Evolutionary conservation across 2,113 vertebrate species (phyloP).

Genomic region (Xenotilapia longispinis): DNA sequence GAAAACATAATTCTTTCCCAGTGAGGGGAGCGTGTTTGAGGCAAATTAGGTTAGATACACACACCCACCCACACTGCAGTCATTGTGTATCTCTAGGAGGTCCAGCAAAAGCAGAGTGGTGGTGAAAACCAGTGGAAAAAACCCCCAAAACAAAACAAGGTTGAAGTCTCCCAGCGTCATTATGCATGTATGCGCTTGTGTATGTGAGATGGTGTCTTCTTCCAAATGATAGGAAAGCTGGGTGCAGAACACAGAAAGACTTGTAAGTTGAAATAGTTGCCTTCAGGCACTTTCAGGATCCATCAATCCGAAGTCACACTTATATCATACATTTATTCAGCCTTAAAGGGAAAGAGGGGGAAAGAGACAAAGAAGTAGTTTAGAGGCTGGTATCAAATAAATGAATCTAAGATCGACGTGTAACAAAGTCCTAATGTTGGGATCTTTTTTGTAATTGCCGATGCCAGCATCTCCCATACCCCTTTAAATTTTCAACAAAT

Average conservation of each 20-base stretch:
- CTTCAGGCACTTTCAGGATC: not conserved
- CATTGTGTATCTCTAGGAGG: not conserved
- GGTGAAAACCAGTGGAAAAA: not conserved
- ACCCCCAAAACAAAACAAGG: rapidly evolving
- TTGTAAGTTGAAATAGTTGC: constrained; percentile 16
- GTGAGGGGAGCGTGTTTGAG: not conserved
- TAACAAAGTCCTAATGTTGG: not conserved
- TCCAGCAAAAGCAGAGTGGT: not conserved
- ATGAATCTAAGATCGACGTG: not conserved
- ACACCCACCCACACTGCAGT: not conserved
- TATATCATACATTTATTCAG: not conserved
- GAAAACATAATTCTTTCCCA: not conserved
- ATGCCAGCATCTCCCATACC: not conserved
- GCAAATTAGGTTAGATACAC: constrained; percentile 15
- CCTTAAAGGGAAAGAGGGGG: not conserved
- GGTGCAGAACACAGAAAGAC: not conserved
- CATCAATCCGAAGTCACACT: constrained; percentile 6
- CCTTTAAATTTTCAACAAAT: not conserved
- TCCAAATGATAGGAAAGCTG: not conserved
- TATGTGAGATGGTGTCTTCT: not conserved
- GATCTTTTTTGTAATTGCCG: not conserved
- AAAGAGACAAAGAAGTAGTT: not conserved
- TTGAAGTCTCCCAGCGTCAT: not conserved
- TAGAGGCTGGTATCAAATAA: not conserved
- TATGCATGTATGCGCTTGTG: not conserved